Percentiles rank a stretch among this genome's conserved stretches.
These are phyloP conservation scores for Cataglyphis rosenhaueri DNA, from an alignment of 2,888 invertebrate genomes.

Conservation along the genomic window DNA sequence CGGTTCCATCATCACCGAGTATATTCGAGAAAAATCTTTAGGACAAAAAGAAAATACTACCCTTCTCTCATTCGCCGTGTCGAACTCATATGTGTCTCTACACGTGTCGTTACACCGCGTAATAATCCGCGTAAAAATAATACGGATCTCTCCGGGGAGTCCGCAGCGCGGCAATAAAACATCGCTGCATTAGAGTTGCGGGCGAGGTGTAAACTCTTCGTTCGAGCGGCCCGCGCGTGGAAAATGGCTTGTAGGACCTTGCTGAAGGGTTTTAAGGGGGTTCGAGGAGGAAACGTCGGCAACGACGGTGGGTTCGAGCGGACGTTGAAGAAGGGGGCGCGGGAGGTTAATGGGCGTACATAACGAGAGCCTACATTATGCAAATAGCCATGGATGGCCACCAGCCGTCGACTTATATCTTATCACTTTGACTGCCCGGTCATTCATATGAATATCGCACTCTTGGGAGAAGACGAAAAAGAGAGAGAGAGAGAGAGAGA, in stretches of 20 bases:
- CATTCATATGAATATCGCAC: slow-evolving; percentile 76
- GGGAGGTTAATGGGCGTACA: slow-evolving; percentile 82
- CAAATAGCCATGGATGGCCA: slow-evolving; percentile 80
- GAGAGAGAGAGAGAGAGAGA: slow-evolving; percentile 1
- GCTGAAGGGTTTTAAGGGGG: slow-evolving; percentile 44
- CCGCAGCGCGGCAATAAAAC: slow-evolving; percentile 72
- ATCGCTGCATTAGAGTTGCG: slow-evolving; percentile 71
- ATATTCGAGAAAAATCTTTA: neutral
- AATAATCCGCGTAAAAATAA: slow-evolving; percentile 55
- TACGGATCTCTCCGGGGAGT: slow-evolving; percentile 44
- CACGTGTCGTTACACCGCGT: slow-evolving; percentile 31
- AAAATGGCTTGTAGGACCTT: slow-evolving; percentile 58
- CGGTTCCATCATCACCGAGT: neutral
- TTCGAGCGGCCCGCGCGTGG: slow-evolving; percentile 63
- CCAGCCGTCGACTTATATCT: slow-evolving; percentile 79
- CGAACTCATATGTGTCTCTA: neutral
- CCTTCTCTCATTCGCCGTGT: neutral
- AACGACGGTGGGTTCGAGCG: slow-evolving; percentile 55
- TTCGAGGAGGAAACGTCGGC: slow-evolving; percentile 44
- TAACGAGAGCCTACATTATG: slow-evolving; percentile 84
- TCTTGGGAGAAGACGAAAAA: slow-evolving; percentile 55
- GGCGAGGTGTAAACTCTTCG: slow-evolving; percentile 72
- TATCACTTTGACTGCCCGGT: slow-evolving; percentile 78
- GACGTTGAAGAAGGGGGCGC: slow-evolving; percentile 63
- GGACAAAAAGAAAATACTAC: neutral